phyloP scores from a whole-genome alignment of 2,888 invertebrate genomes.

The Fabriciana adippe region DNA sequence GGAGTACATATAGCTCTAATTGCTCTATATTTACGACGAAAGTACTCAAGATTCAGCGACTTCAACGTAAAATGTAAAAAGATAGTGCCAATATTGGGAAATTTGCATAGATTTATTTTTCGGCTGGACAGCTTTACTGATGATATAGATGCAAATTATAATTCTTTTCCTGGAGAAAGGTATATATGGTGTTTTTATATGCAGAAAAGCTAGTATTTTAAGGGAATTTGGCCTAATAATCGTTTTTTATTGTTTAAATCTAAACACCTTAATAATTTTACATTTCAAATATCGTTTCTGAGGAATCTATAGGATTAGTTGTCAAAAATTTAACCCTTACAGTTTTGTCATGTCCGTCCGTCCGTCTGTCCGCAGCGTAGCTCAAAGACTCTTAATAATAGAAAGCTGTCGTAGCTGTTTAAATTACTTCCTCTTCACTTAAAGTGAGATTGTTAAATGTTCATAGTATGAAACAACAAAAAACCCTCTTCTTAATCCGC shows the following conservation, averaged over 20 bases:
- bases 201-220: no score
- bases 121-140: constrained; percentile 47
- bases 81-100: constrained; percentile 50
- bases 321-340: not conserved
- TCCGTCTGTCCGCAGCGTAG: no score
- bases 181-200: constrained; percentile 28
- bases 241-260: no score
- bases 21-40: constrained; percentile 46
- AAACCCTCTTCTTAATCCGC: no score
- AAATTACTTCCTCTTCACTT: no score
- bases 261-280: no score
- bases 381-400: no score
- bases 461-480: no score
- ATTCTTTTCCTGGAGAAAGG: constrained; percentile 50
- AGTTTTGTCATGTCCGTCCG: no score
- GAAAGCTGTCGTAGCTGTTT: no score
- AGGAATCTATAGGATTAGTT: not conserved
- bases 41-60: constrained; percentile 48
- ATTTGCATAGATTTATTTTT: constrained; percentile 41
- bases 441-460: no score
- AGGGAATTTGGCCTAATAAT: no score
- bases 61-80: constrained; percentile 48
- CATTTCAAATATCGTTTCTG: not conserved
- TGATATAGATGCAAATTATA: constrained; percentile 43
- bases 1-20: constrained; percentile 42